Evolutionary conservation across 2,888 invertebrate species (phyloP), one percentile per base, ranked within the genome.

Genomic region (Drosophila borealis): DNA sequence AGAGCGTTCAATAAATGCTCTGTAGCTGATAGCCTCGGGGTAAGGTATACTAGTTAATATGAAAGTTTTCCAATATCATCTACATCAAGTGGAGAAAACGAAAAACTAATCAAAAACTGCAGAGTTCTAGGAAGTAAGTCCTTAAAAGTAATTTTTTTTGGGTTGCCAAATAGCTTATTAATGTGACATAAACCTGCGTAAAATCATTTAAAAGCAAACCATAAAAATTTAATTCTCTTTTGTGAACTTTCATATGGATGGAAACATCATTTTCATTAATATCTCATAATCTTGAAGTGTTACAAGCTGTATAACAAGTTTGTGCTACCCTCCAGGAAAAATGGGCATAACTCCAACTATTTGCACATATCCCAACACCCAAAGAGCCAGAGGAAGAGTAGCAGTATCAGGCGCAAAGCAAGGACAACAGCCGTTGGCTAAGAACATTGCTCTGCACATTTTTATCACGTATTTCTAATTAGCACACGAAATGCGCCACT

Each of bases 401-500:
- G 14, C 54, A 44, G 39, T 0, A 41, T 13, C 36, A 44, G 46
- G 3, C 49, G 36, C 36, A 33, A 37, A 42, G 41, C 72, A 63
- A 51, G 72, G 65, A 77, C 78, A 59, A 37, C 60, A 73, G 50
- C 56, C 51, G 49, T 51, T 60, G 70, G 54, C 55, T 48, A 29
- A 54, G 61, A 48, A 65, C 48, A 49, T 49, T 36, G 59, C 36
- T 41, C 70, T 66, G 62, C 70, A 71, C 60, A 81, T 80, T 87
- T 87, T 71, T 76, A 75, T 72, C 83, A 83, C 83, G 83, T 83
- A 83, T 78, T 87, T 87, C 81, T 83, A 83, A 83, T 83, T 83
- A 83, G 83, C 87, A 85, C 86, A 76, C 76, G 80, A 61, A 81
- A 81, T 81, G 75, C 75, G 61, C 55, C 67, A 81, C 78, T 70